Evolutionary conservation across 2,797 vertebrate species (phyloP).

Genomic region (Karalla daura): DNA sequence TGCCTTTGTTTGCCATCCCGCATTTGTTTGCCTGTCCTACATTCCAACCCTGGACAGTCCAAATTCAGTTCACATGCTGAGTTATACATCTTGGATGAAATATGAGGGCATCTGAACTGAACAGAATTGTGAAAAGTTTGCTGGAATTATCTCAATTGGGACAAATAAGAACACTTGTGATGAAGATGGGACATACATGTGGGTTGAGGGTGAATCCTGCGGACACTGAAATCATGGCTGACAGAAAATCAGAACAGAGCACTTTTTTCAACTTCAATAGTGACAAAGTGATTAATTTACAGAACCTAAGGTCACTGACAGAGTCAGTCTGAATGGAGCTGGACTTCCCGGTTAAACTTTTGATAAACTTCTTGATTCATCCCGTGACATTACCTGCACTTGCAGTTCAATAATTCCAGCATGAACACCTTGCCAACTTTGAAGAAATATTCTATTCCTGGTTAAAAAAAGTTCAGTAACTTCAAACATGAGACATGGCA

Average conservation of each 20-base stretch:
- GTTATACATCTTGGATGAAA: background rate
- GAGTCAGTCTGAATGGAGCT: background rate
- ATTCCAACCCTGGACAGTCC: background rate
- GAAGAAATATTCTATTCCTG: background rate
- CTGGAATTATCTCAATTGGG: too few species aligned
- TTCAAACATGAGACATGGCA: background rate
- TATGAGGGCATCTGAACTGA: background rate
- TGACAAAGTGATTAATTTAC: background rate
- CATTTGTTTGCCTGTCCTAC: background rate
- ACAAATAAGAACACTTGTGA: too few species aligned
- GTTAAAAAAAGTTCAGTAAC: background rate
- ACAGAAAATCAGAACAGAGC: too few species aligned
- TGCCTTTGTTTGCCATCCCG: slow-evolving; percentile 1
- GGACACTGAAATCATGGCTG: too few species aligned
- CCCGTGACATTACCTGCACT: background rate
- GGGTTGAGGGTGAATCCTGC: too few species aligned
- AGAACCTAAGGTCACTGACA: background rate
- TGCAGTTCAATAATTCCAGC: background rate
- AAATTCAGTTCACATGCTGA: background rate
- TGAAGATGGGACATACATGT: too few species aligned
- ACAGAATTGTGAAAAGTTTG: background rate
- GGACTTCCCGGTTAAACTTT: background rate
- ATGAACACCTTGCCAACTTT: background rate
- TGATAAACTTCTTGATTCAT: background rate
- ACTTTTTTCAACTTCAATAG: too few species aligned